Evolutionary conservation across 2,113 vertebrate species (phyloP), one percentile per base, ranked within the genome.

Genomic region (Hoplias malabaricus): DNA sequence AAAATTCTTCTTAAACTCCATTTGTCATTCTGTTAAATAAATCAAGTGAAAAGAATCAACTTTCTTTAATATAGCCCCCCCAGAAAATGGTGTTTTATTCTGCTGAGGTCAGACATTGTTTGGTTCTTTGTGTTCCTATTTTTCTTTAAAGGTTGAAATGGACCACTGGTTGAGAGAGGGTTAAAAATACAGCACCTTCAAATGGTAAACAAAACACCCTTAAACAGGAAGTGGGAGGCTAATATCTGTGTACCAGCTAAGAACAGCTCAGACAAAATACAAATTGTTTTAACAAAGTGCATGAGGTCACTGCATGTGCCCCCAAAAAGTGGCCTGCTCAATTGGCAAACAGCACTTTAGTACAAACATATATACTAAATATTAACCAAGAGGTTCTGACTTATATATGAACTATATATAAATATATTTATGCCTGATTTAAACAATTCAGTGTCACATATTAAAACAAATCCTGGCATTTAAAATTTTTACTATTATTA

Each of bases 181-280:
- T 91, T 94, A 93, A 95, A 95, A 94, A 95, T 92, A 94, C 91
- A 94, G 92, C 86, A 84, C 84, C 89, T 90, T 82, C 90, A 75
- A 83, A 90, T 92, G 90, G 93, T 94, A 91, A 93, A 95, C 93
- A 94, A 94, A 92, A 88, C 85, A 90, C 90, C 90, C 90, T 95
- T 91, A 93, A 92, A 95, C 94, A 96, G 96, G 94, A 98, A 97
- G 93, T 94, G 92, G 92, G 92, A 93, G 88, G 89, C 91, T 92
- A 92, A 94, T 92, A 92, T 92, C 86, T 85, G 86, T 70, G 80
- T 77, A 80, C 68, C 27, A 57, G 75, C 84, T 66, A 84, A 75
- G 75, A 80, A 78, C 68, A 75, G 14, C 53, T 23, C 33, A 84
- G 84, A 81, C 80, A 86, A 27, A 57, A 67, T 19, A 54, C 16